Evolutionary conservation across 2,113 vertebrate genomes (phyloP).

Genomic region (Nothocercus nigrocapillus): DNA sequence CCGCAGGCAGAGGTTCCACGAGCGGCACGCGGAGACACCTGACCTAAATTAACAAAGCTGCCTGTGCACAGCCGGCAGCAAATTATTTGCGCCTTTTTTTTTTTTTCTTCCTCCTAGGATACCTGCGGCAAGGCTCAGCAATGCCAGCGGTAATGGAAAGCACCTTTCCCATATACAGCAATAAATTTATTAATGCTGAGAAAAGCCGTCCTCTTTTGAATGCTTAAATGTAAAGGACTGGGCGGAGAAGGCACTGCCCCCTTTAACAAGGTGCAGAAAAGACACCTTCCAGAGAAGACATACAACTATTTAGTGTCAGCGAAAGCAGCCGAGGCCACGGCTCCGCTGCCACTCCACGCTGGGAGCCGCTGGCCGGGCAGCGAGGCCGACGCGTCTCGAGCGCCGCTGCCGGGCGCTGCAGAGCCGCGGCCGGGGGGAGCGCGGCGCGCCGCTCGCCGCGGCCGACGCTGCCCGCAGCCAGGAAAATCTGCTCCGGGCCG

Average conservation of each 20-base stretch:
- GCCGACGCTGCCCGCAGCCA: background rate
- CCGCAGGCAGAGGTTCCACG: too few species aligned
- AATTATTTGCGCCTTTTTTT: background rate
- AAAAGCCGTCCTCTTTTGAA: background rate
- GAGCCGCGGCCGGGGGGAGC: background rate
- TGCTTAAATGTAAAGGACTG: background rate
- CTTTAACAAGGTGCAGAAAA: background rate
- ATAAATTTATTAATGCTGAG: background rate
- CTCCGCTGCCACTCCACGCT: background rate
- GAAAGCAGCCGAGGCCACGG: background rate
- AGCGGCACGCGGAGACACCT: background rate
- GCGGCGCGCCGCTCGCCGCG: background rate
- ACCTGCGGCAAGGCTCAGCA: background rate
- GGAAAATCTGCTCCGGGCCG: background rate
- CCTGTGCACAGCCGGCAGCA: background rate
- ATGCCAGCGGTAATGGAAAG: background rate
- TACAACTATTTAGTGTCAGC: background rate
- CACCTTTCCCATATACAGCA: background rate
- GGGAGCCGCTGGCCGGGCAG: background rate
- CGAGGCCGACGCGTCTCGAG: accelerated
- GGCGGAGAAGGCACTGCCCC: background rate
- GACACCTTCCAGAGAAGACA: background rate
- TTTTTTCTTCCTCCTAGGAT: background rate
- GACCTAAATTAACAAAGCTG: background rate
- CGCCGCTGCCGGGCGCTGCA: background rate